Base-by-base conservation (phyloP, 2,888 invertebrate species). In the Noctua pronuba region DNA sequence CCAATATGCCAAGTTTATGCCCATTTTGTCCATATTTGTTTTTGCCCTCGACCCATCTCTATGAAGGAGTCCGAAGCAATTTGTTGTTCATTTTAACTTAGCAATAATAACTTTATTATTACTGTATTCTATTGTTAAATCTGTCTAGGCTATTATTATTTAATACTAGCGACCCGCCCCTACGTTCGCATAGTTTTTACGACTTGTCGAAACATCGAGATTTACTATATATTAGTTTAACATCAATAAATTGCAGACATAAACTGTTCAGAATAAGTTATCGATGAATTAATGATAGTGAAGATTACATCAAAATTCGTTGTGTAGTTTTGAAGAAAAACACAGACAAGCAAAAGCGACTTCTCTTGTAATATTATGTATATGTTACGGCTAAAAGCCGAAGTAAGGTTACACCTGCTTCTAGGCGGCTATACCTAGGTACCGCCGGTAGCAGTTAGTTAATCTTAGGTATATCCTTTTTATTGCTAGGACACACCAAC, bases 71-170 rank as follows among this genome's bases (percentile, higher is more conserved):
- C 31, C 16, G 35, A 78, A 81, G 77, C 76, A 80, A 83, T 83
- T 77, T 79, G 69, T 76, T 77, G 77, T 85, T 81, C 44, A 74
- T 75, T 69, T 44, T 31, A 81, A 81, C 83, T 87, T 83, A 52
- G 75, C 18, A 68, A 78, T 77, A 77, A 85, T 73, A 75, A n/a
- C 28, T 60, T 16, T 62, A 44, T 67, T 41, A 73, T 77, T 49
- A 65, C 28, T 31, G 60, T 60, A 18, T 60, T 41, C 13, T 65
- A 65, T 65, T 41, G 10, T 28, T 41, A 28, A 65, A 65, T 41
- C 18, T 65, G n/a, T 28, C 41, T 41, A 35, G n/a, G n/a, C 65
- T 41, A 65, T n/a, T 65, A 24, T 41, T 41, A 8, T 13, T 8
- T 65, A 7, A 65, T n/a, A 41, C 16, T 65, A 16, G n/a, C 38